Base-by-base conservation (phyloP, 53 echinoderm and acorn worm genomes). In the Paracentrotus lividus region DNA sequence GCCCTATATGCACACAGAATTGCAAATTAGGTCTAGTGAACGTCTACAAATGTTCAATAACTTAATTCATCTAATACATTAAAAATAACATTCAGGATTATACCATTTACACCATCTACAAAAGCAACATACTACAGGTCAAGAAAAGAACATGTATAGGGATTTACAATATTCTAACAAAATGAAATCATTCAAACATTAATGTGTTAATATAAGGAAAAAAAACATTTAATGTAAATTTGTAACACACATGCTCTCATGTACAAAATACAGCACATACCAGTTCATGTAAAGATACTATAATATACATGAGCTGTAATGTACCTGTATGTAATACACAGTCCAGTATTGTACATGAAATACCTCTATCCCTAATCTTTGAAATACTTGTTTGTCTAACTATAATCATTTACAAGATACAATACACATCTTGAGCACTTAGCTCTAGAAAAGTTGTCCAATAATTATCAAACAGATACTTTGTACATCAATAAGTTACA, bases 401-500 rank as follows among this genome's bases (percentile, higher is more conserved):
- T 78, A 47, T 12, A 12, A 81, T 47, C 24, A 26, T 81, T 47
- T 81, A 78, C 45, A 78, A 23, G 26, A 2, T 81, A n/a, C 10
- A 47, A 40, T 24, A 8, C 81, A 26, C 26, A 81, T 47, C 27
- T 47, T n/a, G 10, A 44, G 81, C 81, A n/a, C 10, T 47, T 10
- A 47, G 81, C 26, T 45, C 42, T 27, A 81, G 13, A 81, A 81
- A 26, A 47, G 47, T 47, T 81, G 81, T 81, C 81, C 81, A 81
- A 81, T 81, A 81, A 81, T 47, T 47, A 81, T 47, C 47, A 26
- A 45, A 81, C 45, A 81, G 20, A 76, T 76, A 26, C 76, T 81
- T 45, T 81, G 44, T 81, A 81, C 81, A 45, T 44, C 81, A 47
- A 81, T 81, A 81, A 81, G 24, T 81, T 81, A 81, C 81, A 81